Conservation (phyloP, 2,113 vertebrate genomes). For the Alligator sinensis region DNA sequence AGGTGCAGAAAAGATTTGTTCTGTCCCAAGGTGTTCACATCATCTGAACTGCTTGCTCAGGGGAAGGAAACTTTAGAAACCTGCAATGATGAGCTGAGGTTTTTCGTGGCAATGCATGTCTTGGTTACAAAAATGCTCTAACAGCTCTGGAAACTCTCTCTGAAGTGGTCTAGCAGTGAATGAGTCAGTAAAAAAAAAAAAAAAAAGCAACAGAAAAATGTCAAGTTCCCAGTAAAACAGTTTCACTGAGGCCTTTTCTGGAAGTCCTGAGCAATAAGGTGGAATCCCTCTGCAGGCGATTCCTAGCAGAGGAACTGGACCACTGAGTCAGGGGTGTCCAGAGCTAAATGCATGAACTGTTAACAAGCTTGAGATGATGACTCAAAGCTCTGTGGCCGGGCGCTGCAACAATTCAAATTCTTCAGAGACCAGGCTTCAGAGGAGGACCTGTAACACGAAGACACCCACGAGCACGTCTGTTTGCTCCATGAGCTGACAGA, state of each 20-base stretch:
- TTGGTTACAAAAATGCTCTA: not conserved
- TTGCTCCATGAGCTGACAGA: not conserved
- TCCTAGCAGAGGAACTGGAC: not conserved
- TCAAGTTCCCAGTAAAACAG: not conserved
- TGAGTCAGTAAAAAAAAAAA: not conserved
- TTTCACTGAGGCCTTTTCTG: not conserved
- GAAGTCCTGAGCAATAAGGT: not conserved
- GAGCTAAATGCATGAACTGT: not conserved
- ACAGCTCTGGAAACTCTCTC: not conserved
- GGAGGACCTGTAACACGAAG: not conserved
- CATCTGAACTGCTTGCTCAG: not conserved
- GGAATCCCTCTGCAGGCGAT: not conserved
- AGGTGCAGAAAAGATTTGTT: not conserved
- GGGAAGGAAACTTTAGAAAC: not conserved
- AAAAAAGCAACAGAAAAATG: not conserved
- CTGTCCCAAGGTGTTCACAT: not conserved
- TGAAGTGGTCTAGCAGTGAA: not conserved
- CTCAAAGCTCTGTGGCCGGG: not conserved
- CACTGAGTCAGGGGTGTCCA: not conserved
- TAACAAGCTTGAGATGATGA: not conserved
- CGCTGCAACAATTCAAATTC: not conserved
- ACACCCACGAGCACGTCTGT: fast-evolving
- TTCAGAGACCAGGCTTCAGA: not conserved
- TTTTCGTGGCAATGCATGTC: not conserved
- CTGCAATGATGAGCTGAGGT: not conserved